phyloP scores from a whole-genome alignment of 2,888 invertebrate genomes.

The Drepana falcataria region DNA sequence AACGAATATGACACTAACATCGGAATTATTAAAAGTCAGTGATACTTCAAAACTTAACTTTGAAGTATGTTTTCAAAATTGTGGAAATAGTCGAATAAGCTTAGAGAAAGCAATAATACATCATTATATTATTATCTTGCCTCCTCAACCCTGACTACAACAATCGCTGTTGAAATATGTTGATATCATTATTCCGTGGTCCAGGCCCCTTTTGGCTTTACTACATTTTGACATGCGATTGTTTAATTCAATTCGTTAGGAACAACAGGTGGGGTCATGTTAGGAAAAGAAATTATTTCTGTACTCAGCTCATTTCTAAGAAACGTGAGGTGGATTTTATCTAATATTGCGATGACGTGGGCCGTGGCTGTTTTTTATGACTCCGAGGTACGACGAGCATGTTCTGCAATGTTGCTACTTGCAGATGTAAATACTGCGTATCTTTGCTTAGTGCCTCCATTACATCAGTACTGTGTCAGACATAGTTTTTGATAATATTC shows the following conservation, averaged over 20 bases:
- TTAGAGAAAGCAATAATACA: slow-evolving; percentile 62
- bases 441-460: slow-evolving; percentile 17
- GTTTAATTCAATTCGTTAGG: slow-evolving; percentile 63
- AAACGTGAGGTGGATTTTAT: slow-evolving; percentile 65
- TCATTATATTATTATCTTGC: slow-evolving; percentile 77
- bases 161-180: slow-evolving; percentile 73
- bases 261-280: slow-evolving; percentile 49
- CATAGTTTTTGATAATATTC: slow-evolving; percentile 5
- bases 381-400: slow-evolving; percentile 22
- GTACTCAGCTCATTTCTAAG: slow-evolving; percentile 34
- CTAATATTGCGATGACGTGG: slow-evolving; percentile 45
- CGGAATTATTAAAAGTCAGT: slow-evolving; percentile 10
- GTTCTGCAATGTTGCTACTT: slow-evolving; percentile 24
- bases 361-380: slow-evolving; percentile 36
- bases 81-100: slow-evolving; percentile 56
- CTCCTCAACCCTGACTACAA: slow-evolving; percentile 78
- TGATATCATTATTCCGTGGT: slow-evolving; percentile 68
- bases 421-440: slow-evolving; percentile 10
- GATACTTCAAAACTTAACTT: slow-evolving; percentile 16
- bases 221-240: slow-evolving; percentile 68
- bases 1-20: slow-evolving; percentile 23
- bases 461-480: slow-evolving; percentile 25
- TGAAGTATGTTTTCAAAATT: slow-evolving; percentile 41
- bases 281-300: slow-evolving; percentile 22
- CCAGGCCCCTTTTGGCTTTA: slow-evolving; percentile 51